phyloP scores from a whole-genome alignment of 2,888 invertebrate genomes.

The Pammene fasciana region DNA sequence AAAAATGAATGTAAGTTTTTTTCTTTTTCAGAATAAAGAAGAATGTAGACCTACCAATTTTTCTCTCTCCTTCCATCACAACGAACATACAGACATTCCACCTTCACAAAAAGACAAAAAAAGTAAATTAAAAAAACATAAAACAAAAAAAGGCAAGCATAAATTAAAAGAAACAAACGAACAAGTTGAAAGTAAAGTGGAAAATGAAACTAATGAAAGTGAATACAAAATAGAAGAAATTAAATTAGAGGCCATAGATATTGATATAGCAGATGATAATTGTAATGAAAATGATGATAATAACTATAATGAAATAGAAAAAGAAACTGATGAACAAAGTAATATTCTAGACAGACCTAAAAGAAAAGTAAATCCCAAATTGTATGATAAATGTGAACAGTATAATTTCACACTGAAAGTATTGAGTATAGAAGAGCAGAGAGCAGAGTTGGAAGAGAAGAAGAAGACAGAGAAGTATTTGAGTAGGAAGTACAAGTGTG shows the following conservation, averaged over 20 bases:
- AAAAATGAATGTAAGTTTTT: neutral
- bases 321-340: constrained; percentile 5
- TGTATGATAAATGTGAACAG: constrained; percentile 29
- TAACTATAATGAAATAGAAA: neutral
- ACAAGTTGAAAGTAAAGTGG: neutral
- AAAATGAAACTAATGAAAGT: constrained; percentile 12
- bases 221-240: constrained; percentile 11
- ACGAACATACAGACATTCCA: constrained; percentile 30
- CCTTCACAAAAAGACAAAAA: constrained; percentile 16
- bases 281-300: neutral
- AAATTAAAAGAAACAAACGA: neutral
- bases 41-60: neutral
- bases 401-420: constrained; percentile 41
- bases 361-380: constrained; percentile 7
- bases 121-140: constrained; percentile 3
- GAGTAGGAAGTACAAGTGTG: constrained; percentile 41
- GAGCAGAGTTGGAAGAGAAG: constrained; percentile 40
- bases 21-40: constrained; percentile 16
- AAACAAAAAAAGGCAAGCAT: neutral
- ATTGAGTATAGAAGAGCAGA: constrained; percentile 42
- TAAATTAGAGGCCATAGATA: constrained; percentile 16
- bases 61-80: constrained; percentile 14
- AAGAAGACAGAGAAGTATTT: constrained; percentile 39
- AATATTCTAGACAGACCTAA: constrained; percentile 8
- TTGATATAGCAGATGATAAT: neutral